Conservation (phyloP, 2,888 invertebrate genomes). For the Sesamia inferens region DNA sequence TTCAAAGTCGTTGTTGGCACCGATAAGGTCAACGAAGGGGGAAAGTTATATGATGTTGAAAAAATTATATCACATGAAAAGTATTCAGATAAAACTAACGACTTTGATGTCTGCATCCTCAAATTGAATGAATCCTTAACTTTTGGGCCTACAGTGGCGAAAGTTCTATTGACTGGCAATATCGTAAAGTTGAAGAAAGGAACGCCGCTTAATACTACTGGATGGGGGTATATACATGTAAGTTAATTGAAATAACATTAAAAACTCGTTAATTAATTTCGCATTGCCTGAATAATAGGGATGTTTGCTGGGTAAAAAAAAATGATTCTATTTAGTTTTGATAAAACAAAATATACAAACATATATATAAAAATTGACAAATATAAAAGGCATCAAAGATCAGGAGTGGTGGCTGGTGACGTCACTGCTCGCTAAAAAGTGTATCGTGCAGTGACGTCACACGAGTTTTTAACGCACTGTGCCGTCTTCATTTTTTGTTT, state of each 20-base stretch:
- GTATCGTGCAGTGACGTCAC: no score
- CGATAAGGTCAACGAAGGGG: conserved; percentile 56
- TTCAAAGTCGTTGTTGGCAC: conserved; percentile 69
- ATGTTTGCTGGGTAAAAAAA: no score
- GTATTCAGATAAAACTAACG: conserved; percentile 58
- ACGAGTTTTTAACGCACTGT: no score
- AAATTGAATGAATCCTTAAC: conserved; percentile 59
- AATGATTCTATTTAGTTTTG: no score
- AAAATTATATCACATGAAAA: conserved; percentile 63
- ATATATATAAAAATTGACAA: no score
- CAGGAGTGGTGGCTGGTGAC: no score
- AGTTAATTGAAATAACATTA: conserved; percentile 7
- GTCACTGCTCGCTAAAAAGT: no score
- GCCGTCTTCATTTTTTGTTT: no score
- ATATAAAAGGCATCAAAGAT: no score
- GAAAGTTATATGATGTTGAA: conserved; percentile 65
- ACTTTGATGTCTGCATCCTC: conserved; percentile 61
- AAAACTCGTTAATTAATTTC: neutral
- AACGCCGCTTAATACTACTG: conserved; percentile 58
- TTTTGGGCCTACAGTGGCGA: conserved; percentile 60
- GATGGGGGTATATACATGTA: conserved; percentile 67
- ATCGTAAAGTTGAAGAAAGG: conserved; percentile 44
- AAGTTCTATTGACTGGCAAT: conserved; percentile 45
- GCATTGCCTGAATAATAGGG: neutral
- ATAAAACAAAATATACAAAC: no score